Conservation (phyloP, 2,113 vertebrate species). For the Acinonyx jubatus region DNA sequence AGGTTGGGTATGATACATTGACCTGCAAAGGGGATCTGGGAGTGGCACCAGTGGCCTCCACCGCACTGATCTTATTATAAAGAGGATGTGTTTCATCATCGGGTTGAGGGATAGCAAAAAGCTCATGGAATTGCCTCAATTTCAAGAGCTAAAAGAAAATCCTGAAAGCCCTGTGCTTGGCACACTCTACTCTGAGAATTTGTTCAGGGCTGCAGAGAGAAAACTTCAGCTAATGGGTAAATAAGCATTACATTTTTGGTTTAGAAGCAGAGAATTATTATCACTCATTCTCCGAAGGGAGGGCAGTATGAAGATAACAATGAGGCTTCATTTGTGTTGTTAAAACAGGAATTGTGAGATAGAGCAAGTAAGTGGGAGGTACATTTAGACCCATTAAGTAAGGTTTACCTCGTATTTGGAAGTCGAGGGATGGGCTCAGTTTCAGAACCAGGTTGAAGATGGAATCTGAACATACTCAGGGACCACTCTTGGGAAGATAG, state of each 20-base stretch:
- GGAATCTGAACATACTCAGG: neutral
- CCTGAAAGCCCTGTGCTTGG: neutral
- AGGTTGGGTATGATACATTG: neutral
- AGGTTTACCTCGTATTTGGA: neutral
- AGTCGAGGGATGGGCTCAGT: neutral
- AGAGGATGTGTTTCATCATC: neutral
- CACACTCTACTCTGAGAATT: neutral
- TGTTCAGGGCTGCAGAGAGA: neutral
- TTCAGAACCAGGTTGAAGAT: neutral
- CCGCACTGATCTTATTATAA: neutral
- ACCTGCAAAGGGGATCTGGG: neutral
- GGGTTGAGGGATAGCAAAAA: neutral
- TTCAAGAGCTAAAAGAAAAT: neutral
- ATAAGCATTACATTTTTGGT: neutral
- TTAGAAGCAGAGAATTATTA: neutral
- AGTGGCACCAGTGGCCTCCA: neutral
- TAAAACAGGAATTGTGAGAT: neutral
- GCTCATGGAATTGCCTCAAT: neutral
- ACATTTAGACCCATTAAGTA: neutral
- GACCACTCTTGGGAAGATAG: neutral
- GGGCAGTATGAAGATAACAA: neutral
- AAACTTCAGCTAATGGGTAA: neutral
- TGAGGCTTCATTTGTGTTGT: neutral
- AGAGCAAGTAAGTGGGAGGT: neutral
- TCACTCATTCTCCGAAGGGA: conserved; percentile 4